Evolutionary conservation across 2,888 invertebrate genomes (phyloP), one percentile per base, ranked within the genome.

Genomic region (Patella ulyssiponensis): DNA sequence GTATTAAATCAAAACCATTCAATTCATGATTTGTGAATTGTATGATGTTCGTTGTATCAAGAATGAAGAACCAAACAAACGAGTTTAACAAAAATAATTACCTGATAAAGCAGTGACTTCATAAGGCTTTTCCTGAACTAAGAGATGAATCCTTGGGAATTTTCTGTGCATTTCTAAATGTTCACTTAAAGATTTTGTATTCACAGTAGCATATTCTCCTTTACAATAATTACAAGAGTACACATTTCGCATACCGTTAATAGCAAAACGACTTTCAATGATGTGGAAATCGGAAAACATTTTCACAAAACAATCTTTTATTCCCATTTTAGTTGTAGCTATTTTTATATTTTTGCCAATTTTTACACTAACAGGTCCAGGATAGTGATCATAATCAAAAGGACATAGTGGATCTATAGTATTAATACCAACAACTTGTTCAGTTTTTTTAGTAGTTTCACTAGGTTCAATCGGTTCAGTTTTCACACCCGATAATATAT

Each of bases 71-170:
- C 44, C 44, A 44, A 44, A 9, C 44, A 5, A 17, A 56, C 17
- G 15, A 2, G 4, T 17, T 56, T n/a, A 5, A 56, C 9, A 56
- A 17, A 17, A 64, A 9, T 27, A 27, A 20, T 64, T 64, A 64
- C 64, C 64, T 64, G 64, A 64, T 64, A 64, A 23, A 64, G 64
- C 64, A 11, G 64, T 23, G 11, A 64, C 64, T 64, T 64, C 64
- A 64, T 64, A 64, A 64, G 64, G 64, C 14, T 23, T 64, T 64
- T 64, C 64, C 3, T 20, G 23, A 23, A 64, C 64, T 64, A 64
- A 64, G 12, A 23, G 64, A 14, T 64, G 64, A 23, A 64, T 64
- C 23, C 23, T 64, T 4, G 64, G 64, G 15, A 64, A 64, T 64
- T 64, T 64, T 64, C 23, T 20, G 23, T 64, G 64, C 64, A 64